Conservation (phyloP, 2,113 vertebrate genomes). For the Actinemys pallida region DNA sequence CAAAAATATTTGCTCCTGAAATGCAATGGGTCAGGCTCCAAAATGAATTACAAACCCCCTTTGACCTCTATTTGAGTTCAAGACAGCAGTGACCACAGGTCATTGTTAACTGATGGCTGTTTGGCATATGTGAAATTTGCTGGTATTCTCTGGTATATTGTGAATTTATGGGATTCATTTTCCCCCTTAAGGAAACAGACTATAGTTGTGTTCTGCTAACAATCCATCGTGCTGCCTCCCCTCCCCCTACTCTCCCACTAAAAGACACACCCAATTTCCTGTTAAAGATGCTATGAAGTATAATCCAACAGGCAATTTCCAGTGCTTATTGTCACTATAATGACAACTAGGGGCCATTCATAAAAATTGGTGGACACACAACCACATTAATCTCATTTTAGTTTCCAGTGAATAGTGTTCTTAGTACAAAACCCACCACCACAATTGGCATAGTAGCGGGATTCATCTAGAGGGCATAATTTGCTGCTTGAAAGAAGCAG, state of each 20-base stretch:
- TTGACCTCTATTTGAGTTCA: conserved; percentile 53
- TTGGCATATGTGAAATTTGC: not conserved
- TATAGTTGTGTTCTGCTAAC: not conserved
- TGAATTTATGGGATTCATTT: not conserved
- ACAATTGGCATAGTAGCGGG: not conserved
- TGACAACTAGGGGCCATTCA: not conserved
- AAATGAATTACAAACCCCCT: conserved; percentile 25
- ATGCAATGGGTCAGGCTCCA: conserved; percentile 17
- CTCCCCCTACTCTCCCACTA: not conserved
- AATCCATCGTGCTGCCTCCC: not conserved
- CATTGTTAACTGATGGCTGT: conserved; percentile 21
- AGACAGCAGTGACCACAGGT: not conserved
- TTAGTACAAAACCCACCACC: not conserved
- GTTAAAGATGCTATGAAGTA: not conserved
- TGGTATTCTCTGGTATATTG: not conserved
- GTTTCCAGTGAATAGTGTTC: not conserved
- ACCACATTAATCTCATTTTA: not conserved
- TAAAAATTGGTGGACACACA: not conserved
- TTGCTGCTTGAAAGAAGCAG: not conserved
- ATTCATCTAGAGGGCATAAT: not conserved
- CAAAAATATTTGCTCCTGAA: conserved; percentile 5
- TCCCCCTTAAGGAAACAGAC: not conserved
- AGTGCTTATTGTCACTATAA: not conserved
- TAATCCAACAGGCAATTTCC: not conserved
- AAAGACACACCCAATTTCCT: not conserved